Conservation (phyloP, 2,797 vertebrate species). For the Neosalanx taihuensis region DNA sequence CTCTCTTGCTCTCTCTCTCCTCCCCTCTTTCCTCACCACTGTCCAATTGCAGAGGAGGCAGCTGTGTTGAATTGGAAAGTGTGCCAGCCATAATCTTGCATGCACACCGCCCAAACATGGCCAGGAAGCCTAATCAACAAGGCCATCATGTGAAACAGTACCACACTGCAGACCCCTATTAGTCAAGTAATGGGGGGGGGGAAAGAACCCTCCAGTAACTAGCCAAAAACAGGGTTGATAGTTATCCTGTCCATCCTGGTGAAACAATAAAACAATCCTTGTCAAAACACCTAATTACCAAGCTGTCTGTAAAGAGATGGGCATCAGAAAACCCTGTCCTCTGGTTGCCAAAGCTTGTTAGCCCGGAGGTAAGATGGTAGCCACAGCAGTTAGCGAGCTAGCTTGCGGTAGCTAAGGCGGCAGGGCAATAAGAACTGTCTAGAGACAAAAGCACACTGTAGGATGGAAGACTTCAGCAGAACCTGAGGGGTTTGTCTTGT, state of each 20-base stretch:
- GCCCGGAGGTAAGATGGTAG: slow-evolving; percentile 30
- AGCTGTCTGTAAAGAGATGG: slow-evolving; percentile 43
- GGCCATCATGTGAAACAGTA: neutral
- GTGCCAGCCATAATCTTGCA: slow-evolving; percentile 56
- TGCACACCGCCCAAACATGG: slow-evolving; percentile 47
- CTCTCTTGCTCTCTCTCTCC: slow-evolving; percentile 53
- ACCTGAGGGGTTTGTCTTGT: slow-evolving; percentile 39
- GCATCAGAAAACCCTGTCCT: slow-evolving; percentile 19
- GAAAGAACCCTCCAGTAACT: neutral
- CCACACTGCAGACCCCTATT: neutral
- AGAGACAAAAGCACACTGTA: too few species aligned
- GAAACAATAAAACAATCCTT: slow-evolving; percentile 45
- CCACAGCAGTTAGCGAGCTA: neutral
- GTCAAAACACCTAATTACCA: slow-evolving; percentile 69
- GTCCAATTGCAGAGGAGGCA: slow-evolving; percentile 66
- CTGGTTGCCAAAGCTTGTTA: slow-evolving; percentile 41
- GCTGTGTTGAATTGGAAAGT: slow-evolving; percentile 65
- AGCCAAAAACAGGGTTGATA: neutral
- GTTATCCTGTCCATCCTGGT: neutral
- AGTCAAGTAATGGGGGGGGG: neutral
- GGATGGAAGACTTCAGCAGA: neutral
- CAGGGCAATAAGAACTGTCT: slow-evolving; percentile 33
- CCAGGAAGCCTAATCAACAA: slow-evolving; percentile 29
- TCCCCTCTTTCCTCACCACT: slow-evolving; percentile 41
- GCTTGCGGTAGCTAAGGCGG: slow-evolving; percentile 46